phyloP scores from a whole-genome alignment of 2,113 vertebrate genomes.

The Pedionomus torquatus region DNA sequence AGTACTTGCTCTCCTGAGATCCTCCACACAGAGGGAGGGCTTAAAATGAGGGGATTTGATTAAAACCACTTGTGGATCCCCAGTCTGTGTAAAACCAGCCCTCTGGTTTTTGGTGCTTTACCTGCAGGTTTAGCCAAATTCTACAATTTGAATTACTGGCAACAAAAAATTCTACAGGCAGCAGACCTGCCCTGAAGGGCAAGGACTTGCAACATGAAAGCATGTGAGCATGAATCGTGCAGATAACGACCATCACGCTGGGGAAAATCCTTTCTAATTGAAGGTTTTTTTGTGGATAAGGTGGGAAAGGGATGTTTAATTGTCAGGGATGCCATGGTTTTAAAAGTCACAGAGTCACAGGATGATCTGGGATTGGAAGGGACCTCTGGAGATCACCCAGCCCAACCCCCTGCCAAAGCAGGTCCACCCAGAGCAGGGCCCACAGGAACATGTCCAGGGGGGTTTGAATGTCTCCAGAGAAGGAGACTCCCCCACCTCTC shows the following conservation, averaged over 20 bases:
- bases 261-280: neutral
- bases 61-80: neutral
- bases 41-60: neutral
- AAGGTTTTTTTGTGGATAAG: neutral
- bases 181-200: fast-evolving
- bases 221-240: fast-evolving
- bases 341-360: neutral
- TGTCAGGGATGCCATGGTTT: neutral
- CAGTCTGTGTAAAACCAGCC: fast-evolving
- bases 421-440: too few species aligned
- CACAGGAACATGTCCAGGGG: too few species aligned
- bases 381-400: too few species aligned
- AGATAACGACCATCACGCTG: fast-evolving
- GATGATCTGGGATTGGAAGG: too few species aligned
- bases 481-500: too few species aligned
- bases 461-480: too few species aligned
- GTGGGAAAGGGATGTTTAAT: neutral
- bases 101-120: neutral
- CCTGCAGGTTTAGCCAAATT: neutral
- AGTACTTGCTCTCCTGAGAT: neutral
- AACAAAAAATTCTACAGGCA: too few species aligned
- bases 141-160: too few species aligned
- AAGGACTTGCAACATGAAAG: fast-evolving
- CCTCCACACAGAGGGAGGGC: fast-evolving
- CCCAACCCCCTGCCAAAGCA: too few species aligned